Conservation (phyloP, 2,113 vertebrate species). For the Colistium nudipinnis region DNA sequence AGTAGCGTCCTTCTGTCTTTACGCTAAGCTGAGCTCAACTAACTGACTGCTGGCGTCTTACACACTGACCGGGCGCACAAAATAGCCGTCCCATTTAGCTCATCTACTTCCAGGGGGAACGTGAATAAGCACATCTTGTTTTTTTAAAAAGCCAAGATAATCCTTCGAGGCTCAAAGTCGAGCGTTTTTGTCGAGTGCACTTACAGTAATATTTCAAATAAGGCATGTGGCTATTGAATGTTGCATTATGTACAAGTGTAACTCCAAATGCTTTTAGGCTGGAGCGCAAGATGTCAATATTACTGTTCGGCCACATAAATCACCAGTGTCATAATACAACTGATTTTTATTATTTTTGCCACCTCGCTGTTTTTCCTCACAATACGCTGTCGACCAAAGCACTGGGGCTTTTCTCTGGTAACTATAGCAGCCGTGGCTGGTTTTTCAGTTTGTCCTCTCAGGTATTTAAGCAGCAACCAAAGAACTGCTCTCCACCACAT, state of each 20-base stretch:
- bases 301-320: background rate
- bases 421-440: slow-evolving; percentile 26
- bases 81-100: background rate
- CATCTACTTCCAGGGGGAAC: background rate
- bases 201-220: slow-evolving; percentile 2
- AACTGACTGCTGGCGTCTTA: background rate
- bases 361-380: slow-evolving; percentile 6
- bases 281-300: background rate
- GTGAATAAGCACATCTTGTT: background rate
- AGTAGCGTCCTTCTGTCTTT: background rate
- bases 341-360: slow-evolving; percentile 9
- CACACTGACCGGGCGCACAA: background rate
- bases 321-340: slow-evolving; percentile 14
- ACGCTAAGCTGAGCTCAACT: too few relatives aligned
- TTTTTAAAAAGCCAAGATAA: background rate
- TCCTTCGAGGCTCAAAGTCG: background rate
- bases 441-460: slow-evolving; percentile 25
- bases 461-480: slow-evolving; percentile 11
- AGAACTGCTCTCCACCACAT: background rate
- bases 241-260: too few relatives aligned
- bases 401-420: slow-evolving; percentile 27
- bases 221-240: background rate
- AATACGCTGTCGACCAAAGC: slow-evolving; percentile 44
- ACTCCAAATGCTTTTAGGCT: too few relatives aligned
- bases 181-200: background rate